Conservation (phyloP, 2,113 vertebrate species). For the Macrotus californicus region DNA sequence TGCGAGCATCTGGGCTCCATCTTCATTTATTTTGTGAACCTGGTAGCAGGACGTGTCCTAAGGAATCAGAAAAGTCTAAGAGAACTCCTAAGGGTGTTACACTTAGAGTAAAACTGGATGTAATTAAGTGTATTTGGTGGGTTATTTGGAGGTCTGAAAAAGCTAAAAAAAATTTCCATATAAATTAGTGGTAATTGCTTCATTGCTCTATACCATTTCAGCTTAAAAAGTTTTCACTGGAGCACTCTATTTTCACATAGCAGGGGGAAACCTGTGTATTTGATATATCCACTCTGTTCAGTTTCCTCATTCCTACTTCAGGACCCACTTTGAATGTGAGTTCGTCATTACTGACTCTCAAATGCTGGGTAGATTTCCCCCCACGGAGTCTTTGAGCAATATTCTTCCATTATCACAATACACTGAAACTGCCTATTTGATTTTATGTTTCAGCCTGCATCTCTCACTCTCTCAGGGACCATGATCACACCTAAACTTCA, state of each 20-base stretch:
- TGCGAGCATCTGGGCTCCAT: neutral
- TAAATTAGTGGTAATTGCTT: neutral
- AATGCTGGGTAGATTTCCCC: neutral
- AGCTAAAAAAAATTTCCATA: neutral
- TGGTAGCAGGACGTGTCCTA: neutral
- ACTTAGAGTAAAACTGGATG: neutral
- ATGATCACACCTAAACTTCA: neutral
- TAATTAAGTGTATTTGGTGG: neutral
- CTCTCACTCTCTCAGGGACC: neutral
- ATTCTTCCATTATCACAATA: neutral
- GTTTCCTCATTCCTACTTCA: neutral
- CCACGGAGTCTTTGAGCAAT: neutral
- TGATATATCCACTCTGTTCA: neutral
- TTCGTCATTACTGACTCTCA: neutral
- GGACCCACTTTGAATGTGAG: neutral
- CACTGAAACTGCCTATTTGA: neutral
- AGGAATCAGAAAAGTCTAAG: too few relatives aligned
- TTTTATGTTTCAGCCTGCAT: neutral
- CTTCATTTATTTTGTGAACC: neutral
- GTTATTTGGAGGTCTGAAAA: neutral
- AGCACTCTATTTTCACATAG: neutral
- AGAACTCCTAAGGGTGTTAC: neutral
- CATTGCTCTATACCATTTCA: neutral
- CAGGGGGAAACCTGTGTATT: neutral
- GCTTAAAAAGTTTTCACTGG: neutral